Evolutionary conservation across 2,888 invertebrate genomes (phyloP).

Genomic region (Muschampia plurimacula): DNA sequence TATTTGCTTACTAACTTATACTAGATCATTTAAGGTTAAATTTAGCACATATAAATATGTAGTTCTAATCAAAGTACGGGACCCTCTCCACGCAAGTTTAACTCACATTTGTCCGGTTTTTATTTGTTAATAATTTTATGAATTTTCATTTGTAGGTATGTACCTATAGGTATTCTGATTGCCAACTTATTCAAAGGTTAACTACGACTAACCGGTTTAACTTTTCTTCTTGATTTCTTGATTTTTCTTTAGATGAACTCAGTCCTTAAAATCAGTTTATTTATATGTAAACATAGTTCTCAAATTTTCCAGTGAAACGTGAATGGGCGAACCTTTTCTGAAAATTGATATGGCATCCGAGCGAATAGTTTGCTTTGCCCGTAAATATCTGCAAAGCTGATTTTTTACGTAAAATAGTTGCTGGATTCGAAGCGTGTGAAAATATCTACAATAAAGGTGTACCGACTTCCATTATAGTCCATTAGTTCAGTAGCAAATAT

Average conservation of each 20-base stretch:
- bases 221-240: not conserved
- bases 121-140: no score
- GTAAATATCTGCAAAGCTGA: not conserved
- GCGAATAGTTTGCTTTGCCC: not conserved
- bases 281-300: not conserved
- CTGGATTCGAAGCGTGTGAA: not conserved
- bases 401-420: not conserved
- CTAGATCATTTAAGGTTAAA: no score
- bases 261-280: not conserved
- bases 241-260: not conserved
- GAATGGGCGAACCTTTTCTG: slow-evolving; percentile 4
- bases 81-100: no score
- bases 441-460: not conserved
- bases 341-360: slow-evolving; percentile 2
- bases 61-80: no score
- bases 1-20: no score
- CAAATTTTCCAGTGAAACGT: not conserved
- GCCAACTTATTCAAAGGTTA: no score
- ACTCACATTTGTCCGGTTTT: no score
- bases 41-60: no score
- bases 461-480: not conserved
- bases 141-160: no score
- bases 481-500: no score
- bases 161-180: no score
- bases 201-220: no score